phyloP scores from a whole-genome alignment of 1,140 invertebrate genomes.

The Rhopalosiphum maidis region DNA sequence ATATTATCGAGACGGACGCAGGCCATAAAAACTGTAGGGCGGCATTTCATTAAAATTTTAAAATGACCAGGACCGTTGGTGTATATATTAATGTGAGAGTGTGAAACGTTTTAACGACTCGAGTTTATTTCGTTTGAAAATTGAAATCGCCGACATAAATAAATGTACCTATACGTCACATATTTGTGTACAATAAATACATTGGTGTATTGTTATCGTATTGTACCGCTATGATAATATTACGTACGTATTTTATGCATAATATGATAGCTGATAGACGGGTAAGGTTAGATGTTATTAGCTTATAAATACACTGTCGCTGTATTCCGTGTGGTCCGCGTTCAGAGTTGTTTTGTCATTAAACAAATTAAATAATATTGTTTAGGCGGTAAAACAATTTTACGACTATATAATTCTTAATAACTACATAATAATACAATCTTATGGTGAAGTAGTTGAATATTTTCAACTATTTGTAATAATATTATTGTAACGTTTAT shows the following conservation, averaged over 20 bases:
- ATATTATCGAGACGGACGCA: background rate
- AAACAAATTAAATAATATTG: too few relatives aligned
- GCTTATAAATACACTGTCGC: too few relatives aligned
- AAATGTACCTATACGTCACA: background rate
- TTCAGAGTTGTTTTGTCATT: too few relatives aligned
- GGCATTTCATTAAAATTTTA: background rate
- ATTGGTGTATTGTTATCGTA: too few relatives aligned
- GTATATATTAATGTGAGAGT: background rate
- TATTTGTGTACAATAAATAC: too few relatives aligned
- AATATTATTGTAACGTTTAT: background rate
- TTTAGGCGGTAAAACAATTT: too few relatives aligned
- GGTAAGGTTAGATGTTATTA: too few relatives aligned
- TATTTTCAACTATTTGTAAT: background rate
- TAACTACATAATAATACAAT: background rate
- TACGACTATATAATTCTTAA: background rate
- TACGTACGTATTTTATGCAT: too few relatives aligned
- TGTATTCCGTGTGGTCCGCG: too few relatives aligned
- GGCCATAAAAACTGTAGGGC: background rate
- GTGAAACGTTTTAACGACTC: conserved; percentile 3
- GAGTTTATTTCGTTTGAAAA: background rate
- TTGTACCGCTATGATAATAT: too few relatives aligned
- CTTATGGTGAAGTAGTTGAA: background rate
- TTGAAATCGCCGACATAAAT: background rate
- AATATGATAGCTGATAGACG: too few relatives aligned
- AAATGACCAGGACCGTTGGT: background rate